phyloP scores from a whole-genome alignment of 2,113 vertebrate genomes.

The Oryzias woworae region DNA sequence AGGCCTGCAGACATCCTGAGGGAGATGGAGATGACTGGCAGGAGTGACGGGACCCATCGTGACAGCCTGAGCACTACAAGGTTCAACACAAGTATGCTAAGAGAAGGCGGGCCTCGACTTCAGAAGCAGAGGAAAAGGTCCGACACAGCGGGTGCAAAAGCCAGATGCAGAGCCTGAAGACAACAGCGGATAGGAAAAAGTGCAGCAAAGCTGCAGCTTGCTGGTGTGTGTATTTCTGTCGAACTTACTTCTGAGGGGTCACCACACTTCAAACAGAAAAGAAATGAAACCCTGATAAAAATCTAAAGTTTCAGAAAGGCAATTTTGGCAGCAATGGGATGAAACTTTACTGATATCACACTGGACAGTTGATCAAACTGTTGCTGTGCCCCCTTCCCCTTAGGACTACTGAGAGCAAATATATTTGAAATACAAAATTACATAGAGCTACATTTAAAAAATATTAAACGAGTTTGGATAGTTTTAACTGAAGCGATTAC shows the following conservation, averaged over 20 bases:
- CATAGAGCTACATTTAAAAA: too few relatives aligned
- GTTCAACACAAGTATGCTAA: conserved; percentile 13
- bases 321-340: too few relatives aligned
- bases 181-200: conserved; percentile 2
- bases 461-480: too few relatives aligned
- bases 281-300: background rate
- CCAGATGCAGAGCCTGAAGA: conserved; percentile 7
- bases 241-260: background rate
- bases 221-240: conserved; percentile 4
- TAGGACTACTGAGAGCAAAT: too few relatives aligned
- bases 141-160: conserved; percentile 11
- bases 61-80: conserved; percentile 3
- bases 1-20: background rate
- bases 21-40: background rate
- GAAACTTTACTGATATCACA: background rate
- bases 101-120: conserved; percentile 10
- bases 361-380: too few relatives aligned
- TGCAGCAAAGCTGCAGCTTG: conserved; percentile 19
- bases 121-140: conserved; percentile 23
- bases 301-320: too few relatives aligned
- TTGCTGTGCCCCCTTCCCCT: too few relatives aligned
- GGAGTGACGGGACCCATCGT: conserved; percentile 3
- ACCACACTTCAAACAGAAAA: conserved; percentile 1
- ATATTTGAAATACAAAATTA: too few relatives aligned
- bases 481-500: too few relatives aligned